phyloP scores from a whole-genome alignment of 2,797 vertebrate species.

The Gambusia yucatana region DNA sequence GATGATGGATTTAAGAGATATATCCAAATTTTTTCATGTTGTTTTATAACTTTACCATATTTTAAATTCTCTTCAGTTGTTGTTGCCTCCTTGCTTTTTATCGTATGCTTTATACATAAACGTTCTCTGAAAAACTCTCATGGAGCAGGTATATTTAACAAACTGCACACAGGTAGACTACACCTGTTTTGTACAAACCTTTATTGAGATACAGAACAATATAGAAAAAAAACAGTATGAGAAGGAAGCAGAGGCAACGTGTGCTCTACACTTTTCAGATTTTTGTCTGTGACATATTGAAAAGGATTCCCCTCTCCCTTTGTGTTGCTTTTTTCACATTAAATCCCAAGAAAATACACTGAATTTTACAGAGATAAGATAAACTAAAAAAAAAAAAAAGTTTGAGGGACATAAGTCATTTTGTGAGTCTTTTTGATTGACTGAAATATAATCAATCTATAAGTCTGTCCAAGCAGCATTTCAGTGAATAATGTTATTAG shows the following conservation, averaged over 20 bases:
- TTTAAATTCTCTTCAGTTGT: neutral
- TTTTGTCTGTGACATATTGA: neutral
- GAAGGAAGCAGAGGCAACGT: neutral
- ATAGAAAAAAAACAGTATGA: neutral
- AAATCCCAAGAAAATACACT: neutral
- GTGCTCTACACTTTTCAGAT: neutral
- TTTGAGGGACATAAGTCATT: neutral
- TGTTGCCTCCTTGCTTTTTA: neutral
- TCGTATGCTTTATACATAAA: neutral
- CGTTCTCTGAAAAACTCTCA: neutral
- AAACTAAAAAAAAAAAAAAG: neutral
- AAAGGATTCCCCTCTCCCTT: neutral
- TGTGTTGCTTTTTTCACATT: neutral
- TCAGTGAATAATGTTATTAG: slow-evolving; percentile 5
- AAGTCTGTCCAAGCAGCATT: slow-evolving; percentile 18
- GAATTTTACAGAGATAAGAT: neutral
- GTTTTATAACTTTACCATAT: neutral
- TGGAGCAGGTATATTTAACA: neutral
- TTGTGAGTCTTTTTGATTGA: neutral
- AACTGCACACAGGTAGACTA: neutral
- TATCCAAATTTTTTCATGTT: neutral
- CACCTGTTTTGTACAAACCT: neutral
- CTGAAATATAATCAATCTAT: neutral
- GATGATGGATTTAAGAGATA: neutral
- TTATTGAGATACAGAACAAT: neutral